phyloP scores from a whole-genome alignment of 2,113 vertebrate species.

The Martes martes region DNA sequence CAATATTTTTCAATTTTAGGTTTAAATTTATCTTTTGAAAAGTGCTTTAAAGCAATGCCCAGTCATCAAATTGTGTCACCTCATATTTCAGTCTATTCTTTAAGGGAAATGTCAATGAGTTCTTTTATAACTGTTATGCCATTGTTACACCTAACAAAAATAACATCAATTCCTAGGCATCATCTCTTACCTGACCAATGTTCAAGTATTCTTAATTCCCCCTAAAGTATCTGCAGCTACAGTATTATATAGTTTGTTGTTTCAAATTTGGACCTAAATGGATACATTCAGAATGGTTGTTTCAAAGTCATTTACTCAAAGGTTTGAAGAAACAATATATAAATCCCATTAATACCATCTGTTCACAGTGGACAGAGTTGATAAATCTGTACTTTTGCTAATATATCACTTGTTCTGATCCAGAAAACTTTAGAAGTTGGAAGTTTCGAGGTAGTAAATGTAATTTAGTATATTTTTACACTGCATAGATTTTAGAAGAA shows the following conservation, averaged over 20 bases:
- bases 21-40: neutral
- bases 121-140: neutral
- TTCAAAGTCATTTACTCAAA: neutral
- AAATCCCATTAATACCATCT: neutral
- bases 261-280: neutral
- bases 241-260: neutral
- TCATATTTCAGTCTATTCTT: neutral
- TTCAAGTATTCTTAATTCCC: neutral
- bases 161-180: neutral
- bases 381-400: neutral
- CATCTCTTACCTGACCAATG: neutral
- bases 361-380: neutral
- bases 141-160: neutral
- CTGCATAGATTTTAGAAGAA: neutral
- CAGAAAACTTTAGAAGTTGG: neutral
- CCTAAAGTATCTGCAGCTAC: neutral
- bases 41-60: neutral
- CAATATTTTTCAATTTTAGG: neutral
- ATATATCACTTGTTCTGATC: neutral
- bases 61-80: neutral
- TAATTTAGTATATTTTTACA: neutral
- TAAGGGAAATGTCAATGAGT: neutral
- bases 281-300: neutral
- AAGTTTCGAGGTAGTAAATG: neutral
- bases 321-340: neutral